A percentile compares a stretch with the other conserved stretches of the same genome.
These are phyloP conservation scores for Drosophila nr. perissopoda DNA, from an alignment of 2,888 invertebrate species.

Conservation along the genomic window DNA sequence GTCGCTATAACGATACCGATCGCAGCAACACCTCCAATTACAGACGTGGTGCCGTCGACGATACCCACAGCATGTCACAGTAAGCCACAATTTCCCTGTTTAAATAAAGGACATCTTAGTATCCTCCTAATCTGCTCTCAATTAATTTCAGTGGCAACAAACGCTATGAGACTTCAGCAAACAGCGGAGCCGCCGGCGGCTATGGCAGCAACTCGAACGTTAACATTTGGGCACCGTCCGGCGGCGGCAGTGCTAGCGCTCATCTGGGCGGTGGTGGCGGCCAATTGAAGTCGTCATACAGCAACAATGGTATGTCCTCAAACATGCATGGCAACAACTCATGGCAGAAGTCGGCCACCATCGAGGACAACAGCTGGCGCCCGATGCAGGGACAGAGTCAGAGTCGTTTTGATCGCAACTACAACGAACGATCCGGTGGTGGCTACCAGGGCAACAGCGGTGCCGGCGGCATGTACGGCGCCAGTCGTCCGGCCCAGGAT, in stretches of 20 bases:
- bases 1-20: conserved; percentile 78
- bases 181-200: conserved; percentile 66
- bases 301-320: conserved; percentile 82
- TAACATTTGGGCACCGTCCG: conserved; percentile 74
- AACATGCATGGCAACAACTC: conserved; percentile 76
- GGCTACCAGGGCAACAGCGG: conserved; percentile 76
- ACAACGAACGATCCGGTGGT: conserved; percentile 84
- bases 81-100: conserved; percentile 27
- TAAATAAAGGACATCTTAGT: neutral
- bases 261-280: conserved; percentile 67
- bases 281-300: conserved; percentile 83
- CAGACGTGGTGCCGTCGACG: conserved; percentile 75
- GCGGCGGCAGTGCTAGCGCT: conserved; percentile 64
- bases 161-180: conserved; percentile 82
- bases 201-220: conserved; percentile 69
- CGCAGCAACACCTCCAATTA: conserved; percentile 74
- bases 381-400: conserved; percentile 74
- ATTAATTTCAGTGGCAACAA: conserved; percentile 64
- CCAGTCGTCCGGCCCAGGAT: conserved; percentile 81
- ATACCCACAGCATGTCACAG: conserved; percentile 64
- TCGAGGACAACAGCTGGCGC: conserved; percentile 82
- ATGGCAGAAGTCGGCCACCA: conserved; percentile 80
- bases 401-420: conserved; percentile 84
- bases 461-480: conserved; percentile 76
- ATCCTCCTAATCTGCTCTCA: neutral